Conservation (phyloP, 2,113 vertebrate genomes). For the Himantopus leucocephalus region DNA sequence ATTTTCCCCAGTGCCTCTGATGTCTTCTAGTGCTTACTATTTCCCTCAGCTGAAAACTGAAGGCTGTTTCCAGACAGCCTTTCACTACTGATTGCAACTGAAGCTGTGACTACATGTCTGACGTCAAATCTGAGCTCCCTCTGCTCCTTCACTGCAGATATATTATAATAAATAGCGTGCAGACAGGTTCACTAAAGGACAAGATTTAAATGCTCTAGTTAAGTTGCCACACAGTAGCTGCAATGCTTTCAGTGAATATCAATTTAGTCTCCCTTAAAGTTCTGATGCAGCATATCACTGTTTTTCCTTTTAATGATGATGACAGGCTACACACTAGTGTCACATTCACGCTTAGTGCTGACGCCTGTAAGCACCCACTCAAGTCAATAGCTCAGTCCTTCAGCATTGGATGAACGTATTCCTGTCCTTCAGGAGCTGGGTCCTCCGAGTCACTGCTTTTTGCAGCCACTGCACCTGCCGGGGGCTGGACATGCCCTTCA, state of each 20-base stretch:
- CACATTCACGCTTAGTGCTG: background rate
- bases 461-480: no score
- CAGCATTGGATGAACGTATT: no score
- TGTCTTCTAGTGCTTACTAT: background rate
- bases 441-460: no score
- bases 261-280: background rate
- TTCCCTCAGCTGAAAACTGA: background rate
- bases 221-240: background rate
- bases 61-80: background rate
- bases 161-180: background rate
- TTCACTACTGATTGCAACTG: background rate
- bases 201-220: background rate
- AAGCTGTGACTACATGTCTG: background rate
- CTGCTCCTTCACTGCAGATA: background rate
- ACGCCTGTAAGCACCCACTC: background rate
- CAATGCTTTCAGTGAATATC: background rate
- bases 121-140: background rate
- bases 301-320: background rate
- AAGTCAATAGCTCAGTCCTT: background rate
- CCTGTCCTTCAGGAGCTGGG: no score
- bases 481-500: no score
- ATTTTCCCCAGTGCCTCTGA: background rate
- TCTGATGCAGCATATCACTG: background rate
- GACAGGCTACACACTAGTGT: background rate
- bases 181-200: background rate